Conservation (phyloP, 2,888 invertebrate species). For the Apoda limacodes region DNA sequence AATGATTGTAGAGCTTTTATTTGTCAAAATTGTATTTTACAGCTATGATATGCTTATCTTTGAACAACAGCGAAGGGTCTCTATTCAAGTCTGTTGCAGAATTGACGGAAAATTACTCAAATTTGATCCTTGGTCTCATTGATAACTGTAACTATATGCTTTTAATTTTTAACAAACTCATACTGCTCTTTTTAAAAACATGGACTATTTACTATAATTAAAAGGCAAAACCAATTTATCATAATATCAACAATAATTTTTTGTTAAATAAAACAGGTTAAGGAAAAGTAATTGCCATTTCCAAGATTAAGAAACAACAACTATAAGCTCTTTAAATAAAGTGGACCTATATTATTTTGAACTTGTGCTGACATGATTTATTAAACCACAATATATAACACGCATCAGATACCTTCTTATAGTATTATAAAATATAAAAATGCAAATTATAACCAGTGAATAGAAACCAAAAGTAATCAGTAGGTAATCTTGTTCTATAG, state of each 20-base stretch:
- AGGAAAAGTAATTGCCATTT: slow-evolving; percentile 39
- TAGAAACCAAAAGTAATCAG: too few species aligned
- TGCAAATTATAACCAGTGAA: too few species aligned
- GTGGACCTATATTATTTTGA: slow-evolving; percentile 65
- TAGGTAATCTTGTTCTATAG: too few species aligned
- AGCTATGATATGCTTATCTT: slow-evolving; percentile 94
- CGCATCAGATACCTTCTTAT: too few species aligned
- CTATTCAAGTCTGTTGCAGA: slow-evolving; percentile 49
- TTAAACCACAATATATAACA: slow-evolving; percentile 45
- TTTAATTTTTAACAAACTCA: slow-evolving; percentile 45
- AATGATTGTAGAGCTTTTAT: slow-evolving; percentile 79
- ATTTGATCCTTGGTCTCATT: slow-evolving; percentile 45
- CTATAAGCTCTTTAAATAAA: slow-evolving; percentile 59
- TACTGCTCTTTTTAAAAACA: slow-evolving; percentile 56
- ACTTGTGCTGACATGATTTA: slow-evolving; percentile 59
- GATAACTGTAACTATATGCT: slow-evolving; percentile 44
- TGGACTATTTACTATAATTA: slow-evolving; percentile 62
- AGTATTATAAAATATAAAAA: too few species aligned
- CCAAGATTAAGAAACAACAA: slow-evolving; percentile 40
- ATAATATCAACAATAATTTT: slow-evolving; percentile 66
- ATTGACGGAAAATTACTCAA: slow-evolving; percentile 61
- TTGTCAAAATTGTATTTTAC: slow-evolving; percentile 88
- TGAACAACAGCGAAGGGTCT: slow-evolving; percentile 70
- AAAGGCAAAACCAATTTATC: slow-evolving; percentile 65
- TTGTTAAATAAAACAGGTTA: slow-evolving; percentile 60